Percentiles rank a stretch among this genome's conserved stretches.
These are phyloP conservation scores for Morelia viridis DNA, from an alignment of 2,797 vertebrate genomes.

Conservation along the genomic window DNA sequence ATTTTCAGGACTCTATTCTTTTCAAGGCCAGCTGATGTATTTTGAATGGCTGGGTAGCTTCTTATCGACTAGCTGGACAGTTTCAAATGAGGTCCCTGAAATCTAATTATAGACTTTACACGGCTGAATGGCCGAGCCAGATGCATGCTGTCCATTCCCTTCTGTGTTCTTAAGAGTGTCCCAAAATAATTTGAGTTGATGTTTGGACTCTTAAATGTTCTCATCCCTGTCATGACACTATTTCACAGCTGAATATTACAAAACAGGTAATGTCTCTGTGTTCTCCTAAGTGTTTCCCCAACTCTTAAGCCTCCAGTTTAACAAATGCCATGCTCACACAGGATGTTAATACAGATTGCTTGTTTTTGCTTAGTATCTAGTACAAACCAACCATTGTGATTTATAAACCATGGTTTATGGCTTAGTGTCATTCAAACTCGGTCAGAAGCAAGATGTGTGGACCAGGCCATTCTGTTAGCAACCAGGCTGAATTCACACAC, in stretches of 20 bases:
- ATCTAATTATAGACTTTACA: conserved; percentile 51
- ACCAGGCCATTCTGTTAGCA: neutral
- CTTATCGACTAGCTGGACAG: conserved; percentile 58
- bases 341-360: neutral
- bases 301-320: neutral
- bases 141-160: conserved; percentile 38
- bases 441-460: neutral
- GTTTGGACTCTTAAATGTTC: neutral
- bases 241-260: neutral
- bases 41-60: conserved; percentile 57
- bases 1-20: conserved; percentile 64
- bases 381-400: too few relatives aligned
- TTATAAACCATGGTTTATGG: neutral
- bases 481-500: too few relatives aligned
- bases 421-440: neutral
- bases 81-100: conserved; percentile 55
- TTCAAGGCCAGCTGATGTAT: conserved; percentile 61
- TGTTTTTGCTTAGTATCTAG: neutral
- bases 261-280: too few relatives aligned
- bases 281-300: neutral
- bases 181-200: neutral
- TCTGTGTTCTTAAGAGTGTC: conserved; percentile 16
- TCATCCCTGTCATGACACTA: neutral
- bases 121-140: conserved; percentile 32
- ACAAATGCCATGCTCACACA: neutral